Evolutionary conservation across 2,113 vertebrate genomes (phyloP).

Genomic region (Mola mola): DNA sequence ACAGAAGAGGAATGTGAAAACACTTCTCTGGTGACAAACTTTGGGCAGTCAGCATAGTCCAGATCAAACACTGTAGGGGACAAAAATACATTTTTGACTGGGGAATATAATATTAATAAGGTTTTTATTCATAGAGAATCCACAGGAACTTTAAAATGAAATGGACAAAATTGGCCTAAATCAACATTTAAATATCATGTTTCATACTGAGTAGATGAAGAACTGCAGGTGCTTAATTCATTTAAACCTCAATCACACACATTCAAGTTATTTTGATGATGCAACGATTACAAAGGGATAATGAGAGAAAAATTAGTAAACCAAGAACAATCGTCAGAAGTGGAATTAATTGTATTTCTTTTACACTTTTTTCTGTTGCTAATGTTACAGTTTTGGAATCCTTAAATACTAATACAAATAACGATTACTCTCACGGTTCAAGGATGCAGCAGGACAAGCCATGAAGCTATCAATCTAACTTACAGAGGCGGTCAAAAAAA

Average conservation of each 20-base stretch:
- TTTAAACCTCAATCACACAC: neutral
- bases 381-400: conserved; percentile 11
- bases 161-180: too few species aligned
- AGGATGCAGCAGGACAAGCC: conserved; percentile 13
- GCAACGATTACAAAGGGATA: neutral
- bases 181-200: too few species aligned
- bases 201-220: too few species aligned
- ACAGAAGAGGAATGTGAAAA: too few species aligned
- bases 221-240: too few species aligned
- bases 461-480: conserved; percentile 8
- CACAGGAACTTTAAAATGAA: too few species aligned
- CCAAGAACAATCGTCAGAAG: neutral
- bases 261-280: neutral
- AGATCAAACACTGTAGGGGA: too few species aligned
- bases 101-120: too few species aligned
- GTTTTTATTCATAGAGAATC: too few species aligned
- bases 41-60: too few species aligned
- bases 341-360: neutral
- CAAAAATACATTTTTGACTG: too few species aligned
- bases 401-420: neutral
- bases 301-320: neutral
- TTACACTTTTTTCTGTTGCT: neutral
- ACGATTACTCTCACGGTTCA: conserved; percentile 14
- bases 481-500: conserved; percentile 1
- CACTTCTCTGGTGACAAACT: too few species aligned